phyloP scores from a whole-genome alignment of 2,797 vertebrate species.

The Catamblyrhynchus diadema region DNA sequence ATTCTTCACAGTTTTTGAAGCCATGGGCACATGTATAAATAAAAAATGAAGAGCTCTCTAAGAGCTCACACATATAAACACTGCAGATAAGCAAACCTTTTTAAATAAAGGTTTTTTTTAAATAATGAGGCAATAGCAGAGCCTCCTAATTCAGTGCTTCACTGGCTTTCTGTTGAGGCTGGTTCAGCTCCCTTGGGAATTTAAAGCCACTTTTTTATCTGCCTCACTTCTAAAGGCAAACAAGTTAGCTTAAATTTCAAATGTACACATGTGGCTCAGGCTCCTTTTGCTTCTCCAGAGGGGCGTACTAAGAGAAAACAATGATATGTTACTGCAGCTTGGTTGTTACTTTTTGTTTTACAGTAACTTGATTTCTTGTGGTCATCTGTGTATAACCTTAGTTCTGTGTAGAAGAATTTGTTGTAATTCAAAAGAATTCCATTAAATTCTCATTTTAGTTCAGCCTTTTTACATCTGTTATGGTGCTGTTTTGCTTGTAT shows the following conservation, averaged over 20 bases:
- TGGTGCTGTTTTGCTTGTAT: background rate
- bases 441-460: background rate
- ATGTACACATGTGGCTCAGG: background rate
- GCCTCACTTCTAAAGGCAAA: background rate
- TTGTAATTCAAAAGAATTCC: background rate
- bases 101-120: background rate
- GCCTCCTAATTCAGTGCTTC: background rate
- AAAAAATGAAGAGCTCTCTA: background rate
- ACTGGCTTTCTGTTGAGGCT: background rate
- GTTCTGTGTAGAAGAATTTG: background rate
- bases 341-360: conserved; percentile 10
- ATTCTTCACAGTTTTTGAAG: background rate
- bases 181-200: background rate
- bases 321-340: background rate
- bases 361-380: background rate
- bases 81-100: background rate
- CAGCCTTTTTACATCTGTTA: background rate
- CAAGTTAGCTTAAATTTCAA: background rate
- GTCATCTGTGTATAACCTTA: background rate
- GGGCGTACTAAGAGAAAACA: background rate
- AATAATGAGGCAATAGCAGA: background rate
- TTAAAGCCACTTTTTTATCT: background rate
- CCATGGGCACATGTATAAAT: background rate
- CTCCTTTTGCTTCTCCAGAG: conserved; percentile 7
- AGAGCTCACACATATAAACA: background rate